Base-by-base conservation (phyloP, 2,888 invertebrate species). In the Cordilura impudica region DNA sequence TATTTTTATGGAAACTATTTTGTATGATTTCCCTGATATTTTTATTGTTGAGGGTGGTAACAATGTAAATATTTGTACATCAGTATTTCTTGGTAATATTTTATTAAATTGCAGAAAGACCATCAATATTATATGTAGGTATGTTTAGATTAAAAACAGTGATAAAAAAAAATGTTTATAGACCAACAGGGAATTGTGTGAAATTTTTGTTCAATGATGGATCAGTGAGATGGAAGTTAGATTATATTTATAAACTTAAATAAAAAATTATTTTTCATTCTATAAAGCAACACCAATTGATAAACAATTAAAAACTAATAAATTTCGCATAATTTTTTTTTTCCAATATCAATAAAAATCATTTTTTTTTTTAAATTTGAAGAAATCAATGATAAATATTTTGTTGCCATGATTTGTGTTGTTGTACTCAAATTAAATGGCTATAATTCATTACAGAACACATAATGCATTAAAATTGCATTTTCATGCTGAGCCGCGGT, bases 391-490 rank as follows among this genome's bases (percentile, higher is more conserved):
- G 35, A 12, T 39, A 39, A 39, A 39, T 39, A n/a, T 39, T n/a
- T 4, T n/a, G n/a, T 51, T 51, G 51, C 51, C 23, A 23, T 51
- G 51, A 51, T 51, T 51, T 51, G 14, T 51, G 16, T 49, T 66
- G 43, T 66, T 66, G 10, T 31, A 31, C 10, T n/a, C 54, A 67
- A 72, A 79, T 72, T 76, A 76, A 79, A 79, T 63, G 67, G 79
- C 76, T 54, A 79, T 79, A 79, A 76, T 67, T 79, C 67, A 72
- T 79, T 75, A 63, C 71, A 76, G 66, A 79, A 39, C 23, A 58
- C 31, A 66, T 56, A 71, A 39, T 69, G 53, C 69, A 61, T 69
- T 73, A 16, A 74, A 79, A 76, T 53, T 71, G 63, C 35, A 67
- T 67, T 79, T 79, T 75, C 58, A 75, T 66, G 70, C 75, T 71